phyloP scores from a whole-genome alignment of 23 tunicate species.

The Trididemnum clinides region DNA sequence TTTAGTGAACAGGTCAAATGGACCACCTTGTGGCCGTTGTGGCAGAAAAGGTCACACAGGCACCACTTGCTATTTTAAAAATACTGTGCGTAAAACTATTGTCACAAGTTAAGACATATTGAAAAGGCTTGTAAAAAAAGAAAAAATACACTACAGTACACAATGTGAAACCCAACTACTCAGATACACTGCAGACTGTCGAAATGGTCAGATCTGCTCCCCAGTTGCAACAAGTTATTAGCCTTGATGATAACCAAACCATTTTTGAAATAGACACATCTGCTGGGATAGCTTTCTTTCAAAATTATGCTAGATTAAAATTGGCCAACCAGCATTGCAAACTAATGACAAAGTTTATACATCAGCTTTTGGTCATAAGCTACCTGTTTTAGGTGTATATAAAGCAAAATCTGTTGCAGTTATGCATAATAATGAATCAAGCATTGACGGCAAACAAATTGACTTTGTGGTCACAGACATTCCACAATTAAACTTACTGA shows the following conservation, averaged over 20 bases:
- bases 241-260: not conserved
- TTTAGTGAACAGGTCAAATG: not conserved
- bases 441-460: no score
- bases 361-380: no score
- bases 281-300: not conserved
- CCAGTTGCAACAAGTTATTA: not conserved
- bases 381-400: no score
- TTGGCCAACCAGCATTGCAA: no score
- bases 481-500: no score
- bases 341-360: no score
- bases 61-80: not conserved
- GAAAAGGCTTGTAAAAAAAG: constrained; percentile 13
- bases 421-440: no score
- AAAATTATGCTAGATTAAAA: no score
- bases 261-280: not conserved
- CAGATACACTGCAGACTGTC: not conserved
- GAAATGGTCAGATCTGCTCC: constrained; percentile 1
- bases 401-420: no score
- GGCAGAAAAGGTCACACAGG: constrained; percentile 20
- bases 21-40: constrained; percentile 10
- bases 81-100: not conserved
- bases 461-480: no score
- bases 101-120: constrained; percentile 13
- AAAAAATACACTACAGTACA: no score
- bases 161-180: no score